These are phyloP conservation scores for Acanthosoma haemorrhoidale DNA, from an alignment of 2,888 invertebrate species.

Conservation along the genomic window DNA sequence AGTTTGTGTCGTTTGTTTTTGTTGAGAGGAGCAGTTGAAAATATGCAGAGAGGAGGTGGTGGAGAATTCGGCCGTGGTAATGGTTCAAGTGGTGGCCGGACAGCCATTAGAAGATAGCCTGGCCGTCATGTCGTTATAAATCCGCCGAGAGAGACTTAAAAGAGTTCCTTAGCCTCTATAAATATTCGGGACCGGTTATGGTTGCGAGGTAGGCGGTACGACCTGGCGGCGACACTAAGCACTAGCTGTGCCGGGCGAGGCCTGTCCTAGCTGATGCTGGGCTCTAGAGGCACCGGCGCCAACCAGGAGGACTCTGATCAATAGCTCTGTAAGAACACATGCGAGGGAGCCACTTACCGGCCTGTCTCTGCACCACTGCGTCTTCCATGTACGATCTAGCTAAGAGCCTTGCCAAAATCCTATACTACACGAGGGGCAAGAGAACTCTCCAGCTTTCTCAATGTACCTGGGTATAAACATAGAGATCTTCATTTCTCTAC, in stretches of 20 bases:
- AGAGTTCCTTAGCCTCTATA: constrained; percentile 26
- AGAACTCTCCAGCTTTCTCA: too few relatives aligned
- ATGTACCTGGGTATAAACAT: too few relatives aligned
- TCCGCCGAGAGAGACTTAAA: constrained; percentile 7
- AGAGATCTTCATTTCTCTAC: too few relatives aligned
- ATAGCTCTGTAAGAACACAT: neutral
- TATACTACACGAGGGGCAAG: too few relatives aligned
- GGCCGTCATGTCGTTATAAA: constrained; percentile 22
- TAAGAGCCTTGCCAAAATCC: too few relatives aligned
- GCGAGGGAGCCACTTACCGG: constrained; percentile 18
- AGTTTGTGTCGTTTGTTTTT: too few relatives aligned
- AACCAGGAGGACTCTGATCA: neutral
- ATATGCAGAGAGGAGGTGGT: neutral
- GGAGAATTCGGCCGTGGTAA: neutral
- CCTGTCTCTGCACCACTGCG: too few relatives aligned
- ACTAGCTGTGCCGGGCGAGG: neutral
- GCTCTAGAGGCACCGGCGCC: neutral
- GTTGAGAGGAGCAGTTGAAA: neutral
- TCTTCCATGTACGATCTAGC: too few relatives aligned
- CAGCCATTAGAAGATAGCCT: constrained; percentile 4
- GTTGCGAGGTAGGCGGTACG: neutral
- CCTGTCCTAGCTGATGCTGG: neutral
- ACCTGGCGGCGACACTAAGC: neutral
- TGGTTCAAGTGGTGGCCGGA: constrained; percentile 1
- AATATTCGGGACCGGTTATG: constrained; percentile 26